Conservation (phyloP, 2,888 invertebrate genomes). For the Horisme vitalbata region DNA sequence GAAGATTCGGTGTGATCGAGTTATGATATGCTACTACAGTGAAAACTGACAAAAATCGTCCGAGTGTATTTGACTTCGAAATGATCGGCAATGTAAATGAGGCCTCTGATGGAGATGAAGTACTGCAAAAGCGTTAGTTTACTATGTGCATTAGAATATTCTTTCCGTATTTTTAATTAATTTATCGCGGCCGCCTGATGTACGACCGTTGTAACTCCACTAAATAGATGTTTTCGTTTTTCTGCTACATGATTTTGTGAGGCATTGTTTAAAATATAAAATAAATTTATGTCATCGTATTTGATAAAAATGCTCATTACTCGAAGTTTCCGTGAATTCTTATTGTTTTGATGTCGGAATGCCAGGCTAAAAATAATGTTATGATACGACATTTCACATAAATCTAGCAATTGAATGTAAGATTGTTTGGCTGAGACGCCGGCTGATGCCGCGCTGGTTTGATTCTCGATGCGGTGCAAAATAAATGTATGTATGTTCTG, state of each 20-base stretch:
- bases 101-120: background rate
- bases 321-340: background rate
- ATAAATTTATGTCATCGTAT: slow-evolving; percentile 23
- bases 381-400: background rate
- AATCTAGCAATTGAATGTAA: too few species aligned
- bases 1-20: too few species aligned
- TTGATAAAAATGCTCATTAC: slow-evolving; percentile 16
- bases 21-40: too few species aligned
- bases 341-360: slow-evolving; percentile 1
- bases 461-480: too few species aligned
- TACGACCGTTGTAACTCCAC: slow-evolving; percentile 24
- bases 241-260: slow-evolving; percentile 34
- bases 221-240: slow-evolving; percentile 34
- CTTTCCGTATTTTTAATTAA: slow-evolving; percentile 34
- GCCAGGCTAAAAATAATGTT: slow-evolving; percentile 3
- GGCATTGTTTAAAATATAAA: slow-evolving; percentile 26
- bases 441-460: too few species aligned
- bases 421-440: too few species aligned
- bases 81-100: too few species aligned
- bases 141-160: slow-evolving; percentile 24
- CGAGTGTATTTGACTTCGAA: too few species aligned
- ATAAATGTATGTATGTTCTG: too few species aligned
- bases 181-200: slow-evolving; percentile 29
- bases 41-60: too few species aligned
- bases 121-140: background rate